Conservation (phyloP, 1,140 invertebrate species). For the Hyles euphorbiae region DNA sequence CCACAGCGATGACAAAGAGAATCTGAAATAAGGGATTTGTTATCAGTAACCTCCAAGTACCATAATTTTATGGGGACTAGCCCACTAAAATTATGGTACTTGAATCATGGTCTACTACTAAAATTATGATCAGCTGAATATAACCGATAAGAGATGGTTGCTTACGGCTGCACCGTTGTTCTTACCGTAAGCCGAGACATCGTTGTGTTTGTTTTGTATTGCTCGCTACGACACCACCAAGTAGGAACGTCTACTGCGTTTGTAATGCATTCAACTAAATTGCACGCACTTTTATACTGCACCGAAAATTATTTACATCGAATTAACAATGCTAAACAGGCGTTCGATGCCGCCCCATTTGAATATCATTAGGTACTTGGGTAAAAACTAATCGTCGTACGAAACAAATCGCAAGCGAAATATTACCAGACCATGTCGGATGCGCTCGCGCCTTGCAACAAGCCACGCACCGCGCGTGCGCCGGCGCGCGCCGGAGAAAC, state of each 20-base stretch:
- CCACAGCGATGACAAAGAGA: conserved; percentile 63
- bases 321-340: conserved; percentile 66
- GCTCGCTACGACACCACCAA: conserved; percentile 39
- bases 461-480: conserved; percentile 3
- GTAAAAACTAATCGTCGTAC: conserved; percentile 40
- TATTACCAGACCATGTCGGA: conserved; percentile 24
- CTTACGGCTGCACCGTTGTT: background rate
- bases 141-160: background rate
- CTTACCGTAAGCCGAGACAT: conserved; percentile 69
- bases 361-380: conserved; percentile 60
- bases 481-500: conserved; percentile 11
- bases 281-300: conserved; percentile 64
- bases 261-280: conserved; percentile 41
- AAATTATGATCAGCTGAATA: background rate
- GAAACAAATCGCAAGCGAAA: conserved; percentile 1
- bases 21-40: conserved; percentile 41
- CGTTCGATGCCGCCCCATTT: conserved; percentile 54
- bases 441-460: conserved; percentile 11
- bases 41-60: background rate
- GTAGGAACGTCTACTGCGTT: conserved; percentile 37
- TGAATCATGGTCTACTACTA: too few species aligned
- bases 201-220: conserved; percentile 22
- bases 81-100: too few species aligned
- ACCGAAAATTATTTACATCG: conserved; percentile 60
- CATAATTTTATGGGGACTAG: too few species aligned